phyloP scores from a whole-genome alignment of 2,113 vertebrate genomes.

The Lasiurus cinereus region DNA sequence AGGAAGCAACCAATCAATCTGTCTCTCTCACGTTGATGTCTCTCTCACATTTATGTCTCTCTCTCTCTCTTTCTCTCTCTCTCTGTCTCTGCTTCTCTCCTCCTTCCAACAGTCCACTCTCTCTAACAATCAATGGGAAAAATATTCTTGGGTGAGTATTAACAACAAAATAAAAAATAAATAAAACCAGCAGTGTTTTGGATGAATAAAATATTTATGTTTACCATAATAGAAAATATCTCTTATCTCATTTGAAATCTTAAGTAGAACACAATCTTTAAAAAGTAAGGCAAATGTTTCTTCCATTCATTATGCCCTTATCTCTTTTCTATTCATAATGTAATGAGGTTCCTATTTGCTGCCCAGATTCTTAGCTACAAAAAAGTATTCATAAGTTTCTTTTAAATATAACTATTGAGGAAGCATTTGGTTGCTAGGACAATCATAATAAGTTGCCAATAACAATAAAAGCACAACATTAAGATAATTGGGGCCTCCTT shows the following conservation, averaged over 20 bases:
- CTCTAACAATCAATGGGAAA: too few species aligned
- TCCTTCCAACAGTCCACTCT: too few species aligned
- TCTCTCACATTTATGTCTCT: too few species aligned
- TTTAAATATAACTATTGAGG: not conserved
- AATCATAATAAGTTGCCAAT: not conserved
- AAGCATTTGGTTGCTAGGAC: not conserved
- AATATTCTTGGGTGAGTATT: too few species aligned
- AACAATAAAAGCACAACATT: not conserved
- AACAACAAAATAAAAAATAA: too few species aligned
- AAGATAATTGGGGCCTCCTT: not conserved
- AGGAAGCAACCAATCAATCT: too few species aligned
- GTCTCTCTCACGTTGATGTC: too few species aligned
- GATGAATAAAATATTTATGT: slow-evolving; percentile 34
- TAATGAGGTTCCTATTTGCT: not conserved
- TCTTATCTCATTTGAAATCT: slow-evolving; percentile 46
- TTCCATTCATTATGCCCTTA: not conserved
- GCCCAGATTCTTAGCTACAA: not conserved
- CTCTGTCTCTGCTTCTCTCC: too few species aligned
- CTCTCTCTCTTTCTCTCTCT: too few species aligned
- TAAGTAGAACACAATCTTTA: not conserved
- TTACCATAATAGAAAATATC: not conserved
- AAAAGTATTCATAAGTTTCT: not conserved
- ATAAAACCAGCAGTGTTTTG: not conserved
- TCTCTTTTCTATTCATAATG: not conserved
- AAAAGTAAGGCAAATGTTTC: not conserved